Conservation (phyloP, 2,888 invertebrate species). For the Dicranocentrus wangi region DNA sequence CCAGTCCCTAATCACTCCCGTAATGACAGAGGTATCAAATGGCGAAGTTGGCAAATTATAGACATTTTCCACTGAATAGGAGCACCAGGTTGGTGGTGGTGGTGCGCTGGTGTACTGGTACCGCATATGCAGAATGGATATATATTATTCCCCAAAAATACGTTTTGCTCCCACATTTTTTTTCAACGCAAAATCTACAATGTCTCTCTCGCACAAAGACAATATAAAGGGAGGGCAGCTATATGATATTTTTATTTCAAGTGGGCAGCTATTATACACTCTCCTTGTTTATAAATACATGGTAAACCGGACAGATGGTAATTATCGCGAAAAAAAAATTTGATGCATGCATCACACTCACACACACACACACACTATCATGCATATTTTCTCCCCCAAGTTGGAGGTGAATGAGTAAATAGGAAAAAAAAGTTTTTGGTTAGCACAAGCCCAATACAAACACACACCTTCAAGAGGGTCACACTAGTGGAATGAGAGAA, state of each 20-base stretch:
- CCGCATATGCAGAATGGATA: background rate
- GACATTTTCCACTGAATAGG: constrained; percentile 18
- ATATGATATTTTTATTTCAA: constrained; percentile 1
- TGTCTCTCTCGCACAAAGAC: too few species aligned
- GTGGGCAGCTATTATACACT: too few species aligned
- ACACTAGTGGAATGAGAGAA: background rate
- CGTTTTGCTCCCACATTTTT: too few species aligned
- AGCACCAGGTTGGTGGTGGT: constrained; percentile 20
- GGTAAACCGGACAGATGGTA: constrained; percentile 58
- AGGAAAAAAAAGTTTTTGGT: background rate
- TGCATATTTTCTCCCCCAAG: background rate
- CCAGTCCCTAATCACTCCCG: constrained; percentile 11
- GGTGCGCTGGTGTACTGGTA: background rate
- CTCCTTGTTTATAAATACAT: constrained; percentile 11
- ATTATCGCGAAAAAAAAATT: constrained; percentile 48
- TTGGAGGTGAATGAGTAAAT: background rate
- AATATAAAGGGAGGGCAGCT: too few species aligned
- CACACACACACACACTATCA: background rate
- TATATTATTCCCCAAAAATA: too few species aligned
- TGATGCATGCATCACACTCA: constrained; percentile 18
- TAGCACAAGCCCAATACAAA: constrained; percentile 38
- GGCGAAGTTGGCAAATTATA: constrained; percentile 49
- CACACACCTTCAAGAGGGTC: constrained; percentile 36
- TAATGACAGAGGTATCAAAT: constrained; percentile 30
- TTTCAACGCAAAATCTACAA: too few species aligned